Base-by-base conservation (phyloP, 2,113 vertebrate species). In the Anhinga anhinga region DNA sequence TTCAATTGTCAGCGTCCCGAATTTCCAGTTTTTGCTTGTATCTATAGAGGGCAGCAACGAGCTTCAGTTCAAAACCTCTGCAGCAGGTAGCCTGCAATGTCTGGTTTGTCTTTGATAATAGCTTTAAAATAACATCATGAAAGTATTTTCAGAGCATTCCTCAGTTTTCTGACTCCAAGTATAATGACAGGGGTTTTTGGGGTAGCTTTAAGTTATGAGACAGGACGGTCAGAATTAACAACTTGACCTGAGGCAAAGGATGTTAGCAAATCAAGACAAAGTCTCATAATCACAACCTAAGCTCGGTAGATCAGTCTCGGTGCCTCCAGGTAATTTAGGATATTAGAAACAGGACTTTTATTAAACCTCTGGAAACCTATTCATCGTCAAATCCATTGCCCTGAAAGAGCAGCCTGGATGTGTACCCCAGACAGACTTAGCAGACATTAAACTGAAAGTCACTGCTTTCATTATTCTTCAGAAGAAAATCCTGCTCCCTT, bases 11-110 rank as follows among this genome's bases (percentile, higher is more conserved):
- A 6, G 21, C 47, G 22, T 79, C 65, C 13, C 7, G 21, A 17
- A 82, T 80, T 70, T 85, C 69, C 61, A 65, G 29, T 40, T 89
- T 93, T 45, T 85, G 10, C 19, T 80, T 59, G 14, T 82, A 50
- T 69, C 98, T 97, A 91, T 67, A 98, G 98, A 98, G 97, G 98
- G 98, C 98, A 98, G 98, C 98, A 98, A 97, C 98, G 96, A 98
- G 95, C 98, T 98, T 92, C 86, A 22, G 19, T 91, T 94, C 36
- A 70, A 92, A 93, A 69, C 29, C 13, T 71, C 47, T 63, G 59
- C 67, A 56, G 72, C 44, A 36, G 50, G 52, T 83, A 74, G 70
- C 36, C 25, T 77, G 30, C 53, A 52, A 5, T 30, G 26, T 42
- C 59, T 88, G 34, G 16, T 76, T 93, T 92, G 74, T 15, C 40